Conservation (phyloP, 2,888 invertebrate genomes). For the Scrobipalpa costella region DNA sequence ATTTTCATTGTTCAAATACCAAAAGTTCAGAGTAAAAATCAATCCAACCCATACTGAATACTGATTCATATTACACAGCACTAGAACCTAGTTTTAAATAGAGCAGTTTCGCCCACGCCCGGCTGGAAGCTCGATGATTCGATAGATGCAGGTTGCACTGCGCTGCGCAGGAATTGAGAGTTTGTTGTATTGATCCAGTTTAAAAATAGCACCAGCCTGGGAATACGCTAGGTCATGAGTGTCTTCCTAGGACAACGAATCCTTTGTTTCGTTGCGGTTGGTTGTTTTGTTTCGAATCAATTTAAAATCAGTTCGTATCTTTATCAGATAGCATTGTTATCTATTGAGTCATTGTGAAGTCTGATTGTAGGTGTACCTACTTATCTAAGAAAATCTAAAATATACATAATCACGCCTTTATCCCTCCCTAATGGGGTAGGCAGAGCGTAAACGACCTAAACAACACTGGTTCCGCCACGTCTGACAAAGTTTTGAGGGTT, state of each 20-base stretch:
- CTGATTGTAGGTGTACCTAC: not conserved
- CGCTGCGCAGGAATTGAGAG: conserved; percentile 7
- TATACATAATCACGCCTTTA: no score
- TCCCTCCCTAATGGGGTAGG: no score
- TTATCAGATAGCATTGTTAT: not conserved
- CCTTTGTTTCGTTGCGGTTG: not conserved
- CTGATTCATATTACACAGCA: no score
- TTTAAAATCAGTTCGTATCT: not conserved
- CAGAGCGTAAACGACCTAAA: no score
- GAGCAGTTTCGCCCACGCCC: not conserved
- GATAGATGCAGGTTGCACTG: conserved; percentile 4
- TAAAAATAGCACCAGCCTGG: conserved; percentile 12
- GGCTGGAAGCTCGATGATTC: not conserved
- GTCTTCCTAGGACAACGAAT: not conserved
- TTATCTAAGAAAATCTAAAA: not conserved
- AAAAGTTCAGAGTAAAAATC: no score
- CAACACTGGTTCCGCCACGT: no score
- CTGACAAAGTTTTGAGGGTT: no score
- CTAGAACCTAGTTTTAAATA: not conserved
- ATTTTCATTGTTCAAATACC: no score
- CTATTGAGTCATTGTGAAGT: not conserved
- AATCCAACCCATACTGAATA: no score
- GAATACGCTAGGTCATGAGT: not conserved
- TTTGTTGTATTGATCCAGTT: not conserved
- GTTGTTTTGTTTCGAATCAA: not conserved